Evolutionary conservation across 2,797 vertebrate genomes (phyloP).

Genomic region (Euphonia xanthogaster): DNA sequence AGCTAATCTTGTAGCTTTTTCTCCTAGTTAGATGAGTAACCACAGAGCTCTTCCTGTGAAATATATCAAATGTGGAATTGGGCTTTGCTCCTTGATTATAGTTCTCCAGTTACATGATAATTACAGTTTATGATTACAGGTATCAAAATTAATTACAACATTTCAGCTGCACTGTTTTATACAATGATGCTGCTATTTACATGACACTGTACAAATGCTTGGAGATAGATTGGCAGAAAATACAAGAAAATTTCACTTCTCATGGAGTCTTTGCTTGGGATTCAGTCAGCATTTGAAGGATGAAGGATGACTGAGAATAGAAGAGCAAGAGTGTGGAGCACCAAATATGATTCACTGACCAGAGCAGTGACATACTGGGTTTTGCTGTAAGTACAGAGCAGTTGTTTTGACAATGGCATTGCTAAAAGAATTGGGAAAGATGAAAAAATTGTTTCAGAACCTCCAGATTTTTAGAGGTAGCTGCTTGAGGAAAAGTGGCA

Average conservation of each 20-base stretch:
- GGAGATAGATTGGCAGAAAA: neutral
- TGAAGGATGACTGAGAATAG: neutral
- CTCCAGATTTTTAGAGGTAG: neutral
- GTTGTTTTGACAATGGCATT: neutral
- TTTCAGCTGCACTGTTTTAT: neutral
- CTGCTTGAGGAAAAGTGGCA: neutral
- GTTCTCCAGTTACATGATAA: constrained; percentile 4
- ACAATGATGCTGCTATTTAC: neutral
- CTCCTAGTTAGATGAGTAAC: neutral
- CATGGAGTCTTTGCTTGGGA: neutral
- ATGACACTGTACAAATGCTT: neutral
- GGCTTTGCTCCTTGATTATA: constrained; percentile 15
- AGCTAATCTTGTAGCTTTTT: neutral
- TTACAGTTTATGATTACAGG: constrained; percentile 7
- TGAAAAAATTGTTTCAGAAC: neutral
- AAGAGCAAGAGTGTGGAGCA: neutral
- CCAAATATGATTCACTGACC: neutral
- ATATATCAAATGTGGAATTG: neutral
- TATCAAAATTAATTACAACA: constrained; percentile 16
- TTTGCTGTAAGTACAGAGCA: neutral
- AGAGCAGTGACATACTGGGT: neutral
- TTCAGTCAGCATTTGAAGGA: neutral
- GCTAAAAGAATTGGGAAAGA: neutral
- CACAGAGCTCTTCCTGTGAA: neutral
- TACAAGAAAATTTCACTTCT: neutral